Evolutionary conservation across 2,888 invertebrate genomes (phyloP).

Genomic region (Euzetes globulus): DNA sequence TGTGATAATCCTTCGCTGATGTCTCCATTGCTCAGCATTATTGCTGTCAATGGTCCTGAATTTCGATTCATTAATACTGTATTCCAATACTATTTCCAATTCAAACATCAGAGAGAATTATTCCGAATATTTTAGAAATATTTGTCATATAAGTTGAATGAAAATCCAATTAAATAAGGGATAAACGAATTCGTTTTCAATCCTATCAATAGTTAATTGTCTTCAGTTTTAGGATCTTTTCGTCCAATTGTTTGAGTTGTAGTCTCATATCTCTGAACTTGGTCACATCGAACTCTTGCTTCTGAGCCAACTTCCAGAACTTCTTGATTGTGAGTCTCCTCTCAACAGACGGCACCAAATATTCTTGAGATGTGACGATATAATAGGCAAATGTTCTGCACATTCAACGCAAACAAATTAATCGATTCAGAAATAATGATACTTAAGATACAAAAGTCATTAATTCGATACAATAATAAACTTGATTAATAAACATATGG

Average conservation of each 20-base stretch:
- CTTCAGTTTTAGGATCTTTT: constrained; percentile 21
- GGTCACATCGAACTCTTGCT: constrained; percentile 20
- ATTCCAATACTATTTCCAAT: too few species aligned
- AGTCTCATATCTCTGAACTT: constrained; percentile 20
- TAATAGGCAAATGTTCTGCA: constrained; percentile 36
- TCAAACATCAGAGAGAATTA: too few species aligned
- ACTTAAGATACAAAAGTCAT: too few species aligned
- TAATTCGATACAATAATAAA: too few species aligned
- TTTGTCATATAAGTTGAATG: too few species aligned
- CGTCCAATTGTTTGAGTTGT: constrained; percentile 18
- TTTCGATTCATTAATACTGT: too few species aligned
- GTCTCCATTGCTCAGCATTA: too few species aligned
- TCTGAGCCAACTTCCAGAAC: constrained; percentile 33
- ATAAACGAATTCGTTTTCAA: background rate
- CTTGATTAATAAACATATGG: too few species aligned
- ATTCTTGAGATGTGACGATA: constrained; percentile 36
- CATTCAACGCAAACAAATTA: background rate
- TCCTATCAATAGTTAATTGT: background rate
- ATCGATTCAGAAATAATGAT: too few species aligned
- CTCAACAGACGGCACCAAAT: constrained; percentile 33
- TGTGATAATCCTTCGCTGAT: too few species aligned
- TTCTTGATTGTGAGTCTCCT: constrained; percentile 15
- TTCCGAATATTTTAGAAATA: too few species aligned
- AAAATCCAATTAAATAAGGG: background rate
- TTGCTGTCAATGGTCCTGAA: too few species aligned